Evolutionary conservation across 2,888 invertebrate genomes (phyloP), one percentile per base, ranked within the genome.

Genomic region (Tetragnatha montana): DNA sequence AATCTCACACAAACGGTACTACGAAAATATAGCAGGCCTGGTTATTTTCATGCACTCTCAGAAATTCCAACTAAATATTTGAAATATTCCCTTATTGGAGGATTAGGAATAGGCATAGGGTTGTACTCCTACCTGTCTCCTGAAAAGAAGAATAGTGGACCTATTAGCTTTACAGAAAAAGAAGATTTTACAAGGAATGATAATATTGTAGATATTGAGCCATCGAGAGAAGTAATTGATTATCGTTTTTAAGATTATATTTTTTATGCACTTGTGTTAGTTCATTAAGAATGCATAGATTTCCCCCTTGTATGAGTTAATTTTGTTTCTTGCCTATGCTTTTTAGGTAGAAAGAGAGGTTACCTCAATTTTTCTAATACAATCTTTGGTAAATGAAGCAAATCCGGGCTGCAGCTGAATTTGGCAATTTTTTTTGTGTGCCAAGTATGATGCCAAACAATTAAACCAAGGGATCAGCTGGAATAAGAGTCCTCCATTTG

Each of bases 151-250:
- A 71, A 81, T 19, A 60, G 49, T 47, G 73, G 10, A n/a, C 50
- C 68, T 47, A 12, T 60, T 21, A n/a, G 19, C 47, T 50, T 85
- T 17, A 81, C 47, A 12, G 89, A 85, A 70, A 81, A 85, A n/a
- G 10, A 2, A 8, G 81, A 85, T 78, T 89, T 75, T 60, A 71
- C 75, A 19, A 51, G 49, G 51, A 85, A 81, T 60, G 68, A 74
- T 21, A 71, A 89, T 8, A 80, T 85, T 49, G 70, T 75, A 19
- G 81, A 81, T 78, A 51, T 89, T 22, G 76, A 76, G 71, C 89
- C 89, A 47, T 89, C 89, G 0, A 84, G 85, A 81, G 81, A 85
- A 80, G 89, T 89, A 81, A 89, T 68, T n/a, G 49, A 17, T 35
- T 1, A 81, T 81, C 7, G 0, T 14, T 47, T 19, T 70, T 70